Evolutionary conservation across 2,888 invertebrate genomes (phyloP).

Genomic region (Serripes groenlandicus): DNA sequence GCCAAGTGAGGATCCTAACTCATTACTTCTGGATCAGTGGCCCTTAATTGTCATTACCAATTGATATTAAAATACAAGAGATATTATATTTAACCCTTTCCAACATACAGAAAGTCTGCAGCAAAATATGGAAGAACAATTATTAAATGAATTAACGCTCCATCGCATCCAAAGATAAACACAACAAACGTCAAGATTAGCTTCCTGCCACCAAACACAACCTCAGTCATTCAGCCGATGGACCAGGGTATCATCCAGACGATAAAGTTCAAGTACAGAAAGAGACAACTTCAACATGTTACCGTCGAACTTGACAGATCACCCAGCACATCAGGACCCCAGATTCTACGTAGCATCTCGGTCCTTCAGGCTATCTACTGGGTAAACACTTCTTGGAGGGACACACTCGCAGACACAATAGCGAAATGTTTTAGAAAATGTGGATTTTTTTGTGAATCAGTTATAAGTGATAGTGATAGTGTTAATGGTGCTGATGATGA

Average conservation of each 20-base stretch:
- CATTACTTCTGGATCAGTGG: too few species aligned
- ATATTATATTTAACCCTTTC: too few species aligned
- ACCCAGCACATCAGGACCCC: background rate
- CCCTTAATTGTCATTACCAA: too few species aligned
- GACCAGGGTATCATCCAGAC: constrained; percentile 42
- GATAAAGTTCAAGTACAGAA: constrained; percentile 20
- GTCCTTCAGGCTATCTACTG: constrained; percentile 44
- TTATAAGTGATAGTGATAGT: background rate
- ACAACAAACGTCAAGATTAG: constrained; percentile 19
- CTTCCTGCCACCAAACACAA: constrained; percentile 33
- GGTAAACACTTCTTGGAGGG: constrained; percentile 31
- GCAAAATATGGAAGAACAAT: too few species aligned
- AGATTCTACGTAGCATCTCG: constrained; percentile 1
- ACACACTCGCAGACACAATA: background rate
- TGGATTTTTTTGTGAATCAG: background rate
- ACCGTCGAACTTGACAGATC: constrained; percentile 2
- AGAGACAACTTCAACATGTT: background rate
- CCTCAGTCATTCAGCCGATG: constrained; percentile 26
- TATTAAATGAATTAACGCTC: too few species aligned
- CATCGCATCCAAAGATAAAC: constrained; percentile 13
- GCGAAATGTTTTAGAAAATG: constrained; percentile 1
- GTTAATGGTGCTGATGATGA: background rate
- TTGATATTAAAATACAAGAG: too few species aligned
- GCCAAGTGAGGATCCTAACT: too few species aligned
- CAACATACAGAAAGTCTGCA: too few species aligned